Evolutionary conservation across 2,888 invertebrate species (phyloP), one percentile per base, ranked within the genome.

Genomic region (Dynastes hyllus): DNA sequence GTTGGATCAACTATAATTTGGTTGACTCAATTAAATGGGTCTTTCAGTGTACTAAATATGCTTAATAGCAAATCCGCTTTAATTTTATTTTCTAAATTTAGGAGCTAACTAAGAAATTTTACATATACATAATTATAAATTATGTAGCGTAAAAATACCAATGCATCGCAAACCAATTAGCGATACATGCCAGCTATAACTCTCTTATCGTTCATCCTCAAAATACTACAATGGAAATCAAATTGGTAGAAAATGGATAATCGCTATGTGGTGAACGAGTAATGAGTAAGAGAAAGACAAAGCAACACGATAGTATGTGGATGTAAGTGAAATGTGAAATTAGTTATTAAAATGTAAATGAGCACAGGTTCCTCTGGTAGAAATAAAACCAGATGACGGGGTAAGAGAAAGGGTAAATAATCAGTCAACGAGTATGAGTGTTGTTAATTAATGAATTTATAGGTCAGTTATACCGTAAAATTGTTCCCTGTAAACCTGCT

Each of bases 241-340:
- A 89, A 89, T 89, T 89, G 89, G 89, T 87, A 89, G 89, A 89
- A 89, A 89, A 89, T 89, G 89, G 88, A 89, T 89, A 89, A 89
- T 89, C 88, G 88, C 88, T 85, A 86, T 83, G 85, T 84, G 85
- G 84, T 85, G 83, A 83, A 82, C 84, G 83, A 83, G 84, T 84
- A 85, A 84, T 81, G 84, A 82, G 84, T 83, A 81, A 73, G 83
- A 84, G 82, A 84, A 84, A 84, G 84, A 84, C 75, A 71, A 80
- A 80, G 73, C 32, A 80, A 81, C 81, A 77, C 63, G 77, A 76
- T 65, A 61, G 77, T 76, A 76, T 80, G 77, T n/a, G 77, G 55
- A 77, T 79, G 65, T 51, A 79, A 87, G 83, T 84, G 84, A 84
- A 86, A 86, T 80, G 82, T 81, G 80, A 81, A 84, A 84, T 85